These are phyloP conservation scores for Platalea minor DNA, from an alignment of 2,797 vertebrate genomes.

Conservation along the genomic window DNA sequence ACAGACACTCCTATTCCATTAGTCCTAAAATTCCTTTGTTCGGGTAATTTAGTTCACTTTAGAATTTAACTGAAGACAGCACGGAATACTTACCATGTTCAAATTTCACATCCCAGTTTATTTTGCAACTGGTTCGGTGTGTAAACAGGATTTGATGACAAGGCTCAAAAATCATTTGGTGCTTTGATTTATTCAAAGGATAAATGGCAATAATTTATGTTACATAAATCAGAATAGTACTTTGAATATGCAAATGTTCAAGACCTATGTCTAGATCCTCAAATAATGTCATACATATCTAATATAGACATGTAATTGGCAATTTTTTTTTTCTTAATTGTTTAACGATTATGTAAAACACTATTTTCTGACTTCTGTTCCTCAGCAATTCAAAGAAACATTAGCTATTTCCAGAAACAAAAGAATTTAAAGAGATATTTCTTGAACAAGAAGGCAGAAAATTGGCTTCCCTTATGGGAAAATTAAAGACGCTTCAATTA, in stretches of 20 bases:
- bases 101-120: background rate
- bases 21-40: background rate
- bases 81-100: background rate
- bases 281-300: background rate
- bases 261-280: background rate
- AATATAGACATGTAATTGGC: background rate
- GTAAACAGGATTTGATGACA: background rate
- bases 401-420: background rate
- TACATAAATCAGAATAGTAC: background rate
- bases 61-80: constrained; percentile 10
- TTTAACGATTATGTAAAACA: background rate
- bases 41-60: background rate
- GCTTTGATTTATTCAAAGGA: background rate
- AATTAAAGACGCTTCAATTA: background rate
- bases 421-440: background rate
- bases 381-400: background rate
- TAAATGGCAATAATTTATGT: background rate
- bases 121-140: background rate
- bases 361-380: background rate
- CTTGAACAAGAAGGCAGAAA: background rate
- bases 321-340: background rate
- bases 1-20: constrained; percentile 30
- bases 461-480: background rate
- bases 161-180: background rate
- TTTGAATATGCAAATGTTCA: background rate